Conservation (phyloP, 2,113 vertebrate genomes). For the Tenebrosternarchus preto region DNA sequence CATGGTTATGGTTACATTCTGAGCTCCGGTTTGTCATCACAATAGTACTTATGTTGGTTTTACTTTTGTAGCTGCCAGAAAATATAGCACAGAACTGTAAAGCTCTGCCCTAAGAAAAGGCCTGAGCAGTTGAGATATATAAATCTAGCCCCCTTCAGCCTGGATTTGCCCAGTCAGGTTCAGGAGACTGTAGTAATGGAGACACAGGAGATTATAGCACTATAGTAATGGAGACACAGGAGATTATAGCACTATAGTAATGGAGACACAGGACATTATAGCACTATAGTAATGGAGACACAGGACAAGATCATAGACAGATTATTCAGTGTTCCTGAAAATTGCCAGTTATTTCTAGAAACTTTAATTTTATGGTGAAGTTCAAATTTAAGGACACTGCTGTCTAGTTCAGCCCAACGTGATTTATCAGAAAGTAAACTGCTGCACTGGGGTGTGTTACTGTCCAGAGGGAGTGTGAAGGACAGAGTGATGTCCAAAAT, state of each 20-base stretch:
- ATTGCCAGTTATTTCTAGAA: not conserved
- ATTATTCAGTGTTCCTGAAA: not conserved
- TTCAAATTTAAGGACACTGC: conserved; percentile 30
- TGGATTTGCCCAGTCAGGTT: not conserved
- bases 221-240: not conserved
- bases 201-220: too few species aligned
- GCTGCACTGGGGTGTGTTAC: not conserved
- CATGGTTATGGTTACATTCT: conserved; percentile 50
- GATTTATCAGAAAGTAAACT: conserved; percentile 10
- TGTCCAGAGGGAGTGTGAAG: conserved; percentile 13
- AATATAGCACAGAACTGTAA: not conserved
- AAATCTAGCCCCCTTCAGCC: not conserved
- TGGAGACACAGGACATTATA: not conserved
- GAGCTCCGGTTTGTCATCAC: conserved; percentile 58
- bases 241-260: not conserved
- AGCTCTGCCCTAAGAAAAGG: not conserved
- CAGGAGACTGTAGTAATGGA: too few species aligned
- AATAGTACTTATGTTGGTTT: conserved; percentile 55
- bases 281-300: not conserved
- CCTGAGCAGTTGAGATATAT: not conserved
- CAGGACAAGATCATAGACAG: not conserved
- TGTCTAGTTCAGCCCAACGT: conserved; percentile 23
- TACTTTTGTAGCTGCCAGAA: conserved; percentile 13
- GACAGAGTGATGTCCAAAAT: conserved; percentile 9
- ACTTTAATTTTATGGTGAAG: not conserved